Evolutionary conservation across 1,140 invertebrate species (phyloP), one percentile per base, ranked within the genome.

Genomic region (Acromyrmex charruanus): DNA sequence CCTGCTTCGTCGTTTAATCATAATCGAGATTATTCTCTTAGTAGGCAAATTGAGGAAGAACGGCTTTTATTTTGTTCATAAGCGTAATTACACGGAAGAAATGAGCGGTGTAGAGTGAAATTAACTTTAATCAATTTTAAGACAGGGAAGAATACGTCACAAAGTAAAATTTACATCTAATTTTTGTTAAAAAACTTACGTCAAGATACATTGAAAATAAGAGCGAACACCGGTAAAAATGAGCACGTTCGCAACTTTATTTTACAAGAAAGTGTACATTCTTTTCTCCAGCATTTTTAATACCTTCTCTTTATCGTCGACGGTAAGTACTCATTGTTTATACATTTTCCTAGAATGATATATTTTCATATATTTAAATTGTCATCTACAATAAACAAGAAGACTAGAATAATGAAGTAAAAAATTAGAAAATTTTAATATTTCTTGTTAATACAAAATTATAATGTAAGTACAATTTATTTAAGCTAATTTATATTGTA

Each of bases 101-200:
- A 74, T 74, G 80, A 72, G 31, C 39, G 25, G 18, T 31, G 25
- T n/a, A 82, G 68, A 31, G 68, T 59, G 68, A 39, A 74, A 82
- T 74, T 39, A 74, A 61, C 35, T 82, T 82, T 82, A 82, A 82
- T 82, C 68, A 82, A 82, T 82, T 82, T 82, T 59, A 82, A 82
- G 31, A 69, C 65, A 51, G 35, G 35, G 35, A 74, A 82, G 68
- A 72, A 82, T 82, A 53, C 68, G 35, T 82, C 68, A 68, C 28
- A 72, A 82, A 59, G 68, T 61, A 61, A 82, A 82, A 82, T 82
- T 82, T 82, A 59, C 80, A 82, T 82, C 66, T 74, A 82, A n/a
- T 72, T 82, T 59, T 18, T 59, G 39, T n/a, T 82, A 74, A 82
- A 44, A 72, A 74, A 68, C 80, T 82, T 55, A 44, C 31, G 80